These are phyloP conservation scores for Sialis fuliginosa DNA, from an alignment of 2,888 invertebrate genomes.

Conservation along the genomic window DNA sequence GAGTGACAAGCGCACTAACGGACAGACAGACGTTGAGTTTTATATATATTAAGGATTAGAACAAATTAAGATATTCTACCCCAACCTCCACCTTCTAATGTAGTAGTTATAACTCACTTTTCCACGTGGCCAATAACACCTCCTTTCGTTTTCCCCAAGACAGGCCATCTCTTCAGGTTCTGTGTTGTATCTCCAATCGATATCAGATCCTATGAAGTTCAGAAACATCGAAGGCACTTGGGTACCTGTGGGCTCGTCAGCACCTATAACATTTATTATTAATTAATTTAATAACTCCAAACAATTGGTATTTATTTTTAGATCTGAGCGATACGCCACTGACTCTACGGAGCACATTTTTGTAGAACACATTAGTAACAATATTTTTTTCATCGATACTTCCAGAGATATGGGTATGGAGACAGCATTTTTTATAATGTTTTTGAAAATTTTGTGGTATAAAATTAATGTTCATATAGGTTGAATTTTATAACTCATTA, in stretches of 20 bases:
- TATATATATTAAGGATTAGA: neutral
- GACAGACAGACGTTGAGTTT: no score
- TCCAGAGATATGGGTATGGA: no score
- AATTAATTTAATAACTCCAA: neutral
- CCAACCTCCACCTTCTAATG: neutral
- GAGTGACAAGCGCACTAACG: no score
- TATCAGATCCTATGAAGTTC: slow-evolving; percentile 69
- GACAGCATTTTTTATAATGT: no score
- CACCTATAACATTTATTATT: slow-evolving; percentile 29
- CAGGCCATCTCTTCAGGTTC: slow-evolving; percentile 67
- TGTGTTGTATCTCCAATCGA: slow-evolving; percentile 77
- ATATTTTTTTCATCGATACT: no score
- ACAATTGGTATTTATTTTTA: no score
- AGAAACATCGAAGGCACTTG: slow-evolving; percentile 83
- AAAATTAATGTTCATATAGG: no score
- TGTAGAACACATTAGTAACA: neutral
- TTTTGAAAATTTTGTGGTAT: no score
- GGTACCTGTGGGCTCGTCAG: slow-evolving; percentile 73
- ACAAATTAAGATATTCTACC: neutral
- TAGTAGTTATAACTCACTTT: slow-evolving; percentile 33
- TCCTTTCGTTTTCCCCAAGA: slow-evolving; percentile 45
- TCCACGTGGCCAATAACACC: slow-evolving; percentile 74
- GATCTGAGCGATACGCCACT: no score
- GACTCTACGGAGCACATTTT: neutral
- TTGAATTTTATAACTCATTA: no score